phyloP scores from a whole-genome alignment of 2,797 vertebrate species.

The Rhinoraja longicauda region DNA sequence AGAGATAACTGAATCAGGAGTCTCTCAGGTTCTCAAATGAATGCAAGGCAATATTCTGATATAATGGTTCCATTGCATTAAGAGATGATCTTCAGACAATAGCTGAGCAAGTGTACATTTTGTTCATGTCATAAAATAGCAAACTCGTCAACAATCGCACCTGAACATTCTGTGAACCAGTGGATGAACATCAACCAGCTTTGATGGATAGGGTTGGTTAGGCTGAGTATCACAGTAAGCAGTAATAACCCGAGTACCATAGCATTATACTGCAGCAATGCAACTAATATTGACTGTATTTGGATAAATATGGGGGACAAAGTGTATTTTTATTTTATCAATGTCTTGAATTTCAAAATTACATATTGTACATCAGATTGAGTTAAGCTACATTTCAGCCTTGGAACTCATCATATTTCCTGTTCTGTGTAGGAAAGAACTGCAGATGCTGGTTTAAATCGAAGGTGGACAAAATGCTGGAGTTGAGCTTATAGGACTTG shows the following conservation, averaged over 20 bases:
- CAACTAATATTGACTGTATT: background rate
- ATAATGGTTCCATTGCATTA: background rate
- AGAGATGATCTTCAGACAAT: background rate
- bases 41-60: background rate
- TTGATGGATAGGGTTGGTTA: background rate
- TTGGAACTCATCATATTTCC: background rate
- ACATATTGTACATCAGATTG: background rate
- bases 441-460: no score
- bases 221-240: background rate
- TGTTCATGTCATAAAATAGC: background rate
- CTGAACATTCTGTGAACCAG: background rate
- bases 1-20: no score
- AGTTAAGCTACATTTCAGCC: background rate
- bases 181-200: background rate
- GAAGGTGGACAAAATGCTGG: no score
- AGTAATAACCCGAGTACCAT: background rate
- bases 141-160: background rate
- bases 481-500: no score
- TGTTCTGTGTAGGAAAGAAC: background rate
- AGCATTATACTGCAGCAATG: background rate
- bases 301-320: background rate
- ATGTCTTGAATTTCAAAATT: background rate
- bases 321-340: background rate
- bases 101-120: background rate
- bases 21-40: no score